phyloP scores from a whole-genome alignment of 2,113 vertebrate species.

The Stigmatopora argus region DNA sequence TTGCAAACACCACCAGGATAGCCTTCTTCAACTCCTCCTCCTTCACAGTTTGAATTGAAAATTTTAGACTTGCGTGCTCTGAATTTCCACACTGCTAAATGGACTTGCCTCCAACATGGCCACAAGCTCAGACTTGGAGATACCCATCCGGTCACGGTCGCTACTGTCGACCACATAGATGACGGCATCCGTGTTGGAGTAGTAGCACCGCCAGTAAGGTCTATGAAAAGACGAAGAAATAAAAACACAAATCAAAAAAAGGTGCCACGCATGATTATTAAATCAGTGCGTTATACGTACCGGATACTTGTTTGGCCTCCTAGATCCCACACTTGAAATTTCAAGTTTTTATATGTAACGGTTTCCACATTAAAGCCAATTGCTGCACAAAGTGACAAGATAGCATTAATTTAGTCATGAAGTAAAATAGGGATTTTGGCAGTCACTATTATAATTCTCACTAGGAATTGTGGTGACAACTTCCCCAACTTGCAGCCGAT shows the following conservation, averaged over 20 bases:
- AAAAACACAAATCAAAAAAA: background rate
- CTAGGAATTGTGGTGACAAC: conserved; percentile 98
- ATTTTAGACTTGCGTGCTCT: background rate
- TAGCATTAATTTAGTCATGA: background rate
- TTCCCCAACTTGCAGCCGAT: conserved; percentile 94
- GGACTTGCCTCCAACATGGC: conserved; percentile 90
- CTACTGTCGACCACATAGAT: conserved; percentile 99
- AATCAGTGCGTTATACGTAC: conserved; percentile 50
- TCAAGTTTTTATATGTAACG: conserved; percentile 94
- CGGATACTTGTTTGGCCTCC: conserved; percentile 99
- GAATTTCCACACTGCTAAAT: background rate
- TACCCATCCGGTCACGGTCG: conserved; percentile 94
- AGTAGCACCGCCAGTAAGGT: conserved; percentile 97
- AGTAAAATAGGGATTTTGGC: no score
- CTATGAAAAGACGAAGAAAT: conserved; percentile 51
- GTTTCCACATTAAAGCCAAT: conserved; percentile 99
- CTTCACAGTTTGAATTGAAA: conserved; percentile 53
- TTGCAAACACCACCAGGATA: conserved; percentile 96
- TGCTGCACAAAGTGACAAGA: conserved; percentile 67
- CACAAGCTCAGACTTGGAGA: conserved; percentile 95
- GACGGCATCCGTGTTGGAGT: conserved; percentile 96
- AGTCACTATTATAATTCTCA: conserved; percentile 60
- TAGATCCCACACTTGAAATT: conserved; percentile 98
- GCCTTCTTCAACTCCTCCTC: conserved; percentile 98
- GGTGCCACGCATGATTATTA: background rate